These are phyloP conservation scores for Julus scanicus DNA, from an alignment of 2,888 invertebrate genomes.

Conservation along the genomic window DNA sequence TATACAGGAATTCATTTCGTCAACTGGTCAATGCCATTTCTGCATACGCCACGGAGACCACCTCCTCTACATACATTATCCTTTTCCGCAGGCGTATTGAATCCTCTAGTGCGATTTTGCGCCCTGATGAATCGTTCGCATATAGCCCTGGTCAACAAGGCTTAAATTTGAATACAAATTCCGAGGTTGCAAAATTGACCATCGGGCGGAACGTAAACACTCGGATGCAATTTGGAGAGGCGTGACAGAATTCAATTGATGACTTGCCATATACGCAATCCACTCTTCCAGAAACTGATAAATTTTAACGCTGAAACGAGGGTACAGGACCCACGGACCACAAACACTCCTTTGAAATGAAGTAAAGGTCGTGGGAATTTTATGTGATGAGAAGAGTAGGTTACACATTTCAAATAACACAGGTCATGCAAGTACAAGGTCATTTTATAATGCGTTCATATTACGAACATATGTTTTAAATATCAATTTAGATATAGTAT, in stretches of 20 bases:
- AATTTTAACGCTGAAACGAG: background rate
- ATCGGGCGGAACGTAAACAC: constrained; percentile 36
- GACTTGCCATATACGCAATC: background rate
- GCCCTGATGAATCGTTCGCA: constrained; percentile 16
- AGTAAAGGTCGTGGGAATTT: background rate
- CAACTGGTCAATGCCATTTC: constrained; percentile 43
- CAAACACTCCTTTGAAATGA: background rate
- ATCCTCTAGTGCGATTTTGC: constrained; percentile 25
- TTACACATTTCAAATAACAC: too few relatives aligned
- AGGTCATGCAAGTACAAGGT: too few relatives aligned
- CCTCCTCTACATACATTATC: constrained; percentile 29
- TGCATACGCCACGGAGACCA: constrained; percentile 14
- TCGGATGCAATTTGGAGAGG: constrained; percentile 2
- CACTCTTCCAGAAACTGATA: constrained; percentile 11
- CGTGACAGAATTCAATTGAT: constrained; percentile 18
- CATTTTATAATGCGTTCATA: too few relatives aligned
- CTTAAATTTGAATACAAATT: constrained; percentile 37
- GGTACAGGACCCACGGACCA: background rate
- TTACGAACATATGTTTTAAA: too few relatives aligned
- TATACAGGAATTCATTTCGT: constrained; percentile 39
- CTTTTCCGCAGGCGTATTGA: background rate
- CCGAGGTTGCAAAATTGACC: constrained; percentile 45
- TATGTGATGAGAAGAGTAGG: background rate
- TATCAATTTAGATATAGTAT: too few relatives aligned
- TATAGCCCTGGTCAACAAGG: background rate